Evolutionary conservation across 2,888 invertebrate species (phyloP).

Genomic region (Plebejus melissa): DNA sequence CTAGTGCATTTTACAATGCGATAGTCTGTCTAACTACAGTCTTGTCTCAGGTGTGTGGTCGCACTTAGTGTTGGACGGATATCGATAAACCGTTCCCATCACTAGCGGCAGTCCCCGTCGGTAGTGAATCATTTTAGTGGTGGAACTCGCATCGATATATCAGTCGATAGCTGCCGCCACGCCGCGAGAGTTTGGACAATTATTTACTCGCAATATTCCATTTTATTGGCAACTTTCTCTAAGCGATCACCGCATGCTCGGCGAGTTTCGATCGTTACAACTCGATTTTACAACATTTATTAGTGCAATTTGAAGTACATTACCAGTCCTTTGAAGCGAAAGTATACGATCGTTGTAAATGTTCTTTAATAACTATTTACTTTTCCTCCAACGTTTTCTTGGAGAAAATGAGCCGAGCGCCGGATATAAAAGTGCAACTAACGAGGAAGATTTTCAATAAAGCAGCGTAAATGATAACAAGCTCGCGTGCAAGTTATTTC

Average conservation of each 20-base stretch:
- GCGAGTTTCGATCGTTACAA: background rate
- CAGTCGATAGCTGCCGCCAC: background rate
- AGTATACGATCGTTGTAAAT: background rate
- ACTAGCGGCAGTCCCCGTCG: background rate
- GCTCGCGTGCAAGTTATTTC: background rate
- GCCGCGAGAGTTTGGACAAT: conserved; percentile 11
- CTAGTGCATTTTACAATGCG: too few relatives aligned
- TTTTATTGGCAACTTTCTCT: conserved; percentile 7
- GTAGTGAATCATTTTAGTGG: conserved; percentile 9
- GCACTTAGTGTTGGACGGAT: background rate
- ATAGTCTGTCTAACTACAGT: too few relatives aligned
- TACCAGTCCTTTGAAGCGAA: background rate
- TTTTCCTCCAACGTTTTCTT: background rate
- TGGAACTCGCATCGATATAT: conserved; percentile 1
- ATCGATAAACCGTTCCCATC: conserved; percentile 10
- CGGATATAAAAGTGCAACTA: background rate
- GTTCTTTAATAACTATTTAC: background rate
- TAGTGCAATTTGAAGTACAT: background rate
- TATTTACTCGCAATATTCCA: conserved; percentile 14
- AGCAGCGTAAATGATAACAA: conserved; percentile 16
- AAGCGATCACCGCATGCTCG: background rate
- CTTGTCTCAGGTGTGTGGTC: too few relatives aligned
- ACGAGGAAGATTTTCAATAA: conserved; percentile 1
- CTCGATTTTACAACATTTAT: background rate
- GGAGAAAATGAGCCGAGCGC: background rate